phyloP scores from a whole-genome alignment of 2,113 vertebrate species.

The Tetraodon nigroviridis region DNA sequence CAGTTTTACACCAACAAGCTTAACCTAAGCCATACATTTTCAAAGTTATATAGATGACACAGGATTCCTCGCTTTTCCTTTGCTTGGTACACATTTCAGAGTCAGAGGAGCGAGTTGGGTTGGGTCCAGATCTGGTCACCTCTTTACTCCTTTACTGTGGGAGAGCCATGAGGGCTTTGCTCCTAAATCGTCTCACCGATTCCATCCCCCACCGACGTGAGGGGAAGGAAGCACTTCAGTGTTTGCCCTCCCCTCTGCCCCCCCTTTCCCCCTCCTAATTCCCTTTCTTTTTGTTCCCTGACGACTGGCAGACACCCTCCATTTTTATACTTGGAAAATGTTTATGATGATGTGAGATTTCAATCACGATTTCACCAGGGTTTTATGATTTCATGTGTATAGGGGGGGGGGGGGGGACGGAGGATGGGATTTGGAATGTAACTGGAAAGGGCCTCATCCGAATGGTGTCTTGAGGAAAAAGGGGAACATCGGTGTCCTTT shows the following conservation, averaged over 20 bases:
- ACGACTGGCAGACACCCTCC: not conserved
- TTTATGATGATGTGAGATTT: not conserved
- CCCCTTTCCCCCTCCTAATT: slow-evolving; percentile 14
- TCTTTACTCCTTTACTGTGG: slow-evolving; percentile 41
- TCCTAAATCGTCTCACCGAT: slow-evolving; percentile 31
- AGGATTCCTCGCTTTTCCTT: too few relatives aligned
- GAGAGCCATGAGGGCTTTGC: slow-evolving; percentile 40
- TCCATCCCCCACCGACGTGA: slow-evolving; percentile 31
- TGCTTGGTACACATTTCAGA: not conserved
- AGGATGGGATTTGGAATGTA: too few relatives aligned
- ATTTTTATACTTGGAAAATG: not conserved
- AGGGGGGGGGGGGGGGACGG: too few relatives aligned
- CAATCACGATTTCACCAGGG: too few relatives aligned
- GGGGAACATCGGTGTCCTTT: not conserved
- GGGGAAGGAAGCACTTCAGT: slow-evolving; percentile 25
- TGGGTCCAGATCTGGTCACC: slow-evolving; percentile 23
- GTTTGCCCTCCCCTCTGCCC: slow-evolving; percentile 20
- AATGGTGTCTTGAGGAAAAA: not conserved
- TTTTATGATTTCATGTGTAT: too few relatives aligned
- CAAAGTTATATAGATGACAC: not conserved
- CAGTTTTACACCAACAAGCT: slow-evolving; percentile 28
- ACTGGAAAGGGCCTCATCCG: too few relatives aligned
- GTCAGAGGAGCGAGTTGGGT: not conserved
- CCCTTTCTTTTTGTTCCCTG: slow-evolving; percentile 34
- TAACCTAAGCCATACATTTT: slow-evolving; percentile 19